Evolutionary conservation across 2,888 invertebrate genomes (phyloP).

Genomic region (Aphelenchoides bicaudatus): DNA sequence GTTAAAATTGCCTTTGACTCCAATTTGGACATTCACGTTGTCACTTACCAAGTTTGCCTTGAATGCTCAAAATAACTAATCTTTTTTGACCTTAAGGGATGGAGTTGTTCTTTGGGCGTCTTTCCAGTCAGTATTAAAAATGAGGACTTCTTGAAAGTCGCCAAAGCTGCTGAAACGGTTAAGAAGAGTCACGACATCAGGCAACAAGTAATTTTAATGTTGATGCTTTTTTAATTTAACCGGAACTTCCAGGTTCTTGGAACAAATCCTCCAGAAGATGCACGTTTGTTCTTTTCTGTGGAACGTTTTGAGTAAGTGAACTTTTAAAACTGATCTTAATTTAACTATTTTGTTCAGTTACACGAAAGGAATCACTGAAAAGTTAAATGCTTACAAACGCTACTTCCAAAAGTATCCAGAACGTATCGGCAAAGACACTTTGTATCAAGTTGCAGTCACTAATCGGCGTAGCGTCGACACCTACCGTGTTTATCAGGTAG

Average conservation of each 20-base stretch:
- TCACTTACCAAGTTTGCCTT: slow-evolving; percentile 54
- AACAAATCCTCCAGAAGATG: slow-evolving; percentile 42
- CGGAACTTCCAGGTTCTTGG: slow-evolving; percentile 44
- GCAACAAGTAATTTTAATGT: slow-evolving; percentile 27
- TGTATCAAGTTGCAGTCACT: slow-evolving; percentile 59
- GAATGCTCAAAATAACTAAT: no score
- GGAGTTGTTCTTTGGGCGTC: slow-evolving; percentile 59
- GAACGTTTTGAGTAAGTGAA: slow-evolving; percentile 61
- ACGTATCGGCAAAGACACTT: slow-evolving; percentile 58
- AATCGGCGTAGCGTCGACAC: slow-evolving; percentile 60
- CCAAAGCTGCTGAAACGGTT: slow-evolving; percentile 43
- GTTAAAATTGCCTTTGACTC: slow-evolving; percentile 44
- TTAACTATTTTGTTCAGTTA: no score
- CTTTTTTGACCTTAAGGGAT: no score
- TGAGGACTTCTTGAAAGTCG: slow-evolving; percentile 59
- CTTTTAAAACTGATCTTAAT: no score
- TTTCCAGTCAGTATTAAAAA: slow-evolving; percentile 61
- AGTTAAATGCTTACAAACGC: slow-evolving; percentile 51
- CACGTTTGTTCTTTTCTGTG: slow-evolving; percentile 58
- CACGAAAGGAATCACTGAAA: slow-evolving; percentile 59
- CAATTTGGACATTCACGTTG: slow-evolving; percentile 48
- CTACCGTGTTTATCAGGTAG: slow-evolving; percentile 57
- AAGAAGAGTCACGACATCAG: slow-evolving; percentile 47
- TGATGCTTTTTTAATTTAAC: background rate
- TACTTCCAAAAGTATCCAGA: slow-evolving; percentile 58